phyloP scores from a whole-genome alignment of 2,797 vertebrate species.

The Etheostoma perlongum region DNA sequence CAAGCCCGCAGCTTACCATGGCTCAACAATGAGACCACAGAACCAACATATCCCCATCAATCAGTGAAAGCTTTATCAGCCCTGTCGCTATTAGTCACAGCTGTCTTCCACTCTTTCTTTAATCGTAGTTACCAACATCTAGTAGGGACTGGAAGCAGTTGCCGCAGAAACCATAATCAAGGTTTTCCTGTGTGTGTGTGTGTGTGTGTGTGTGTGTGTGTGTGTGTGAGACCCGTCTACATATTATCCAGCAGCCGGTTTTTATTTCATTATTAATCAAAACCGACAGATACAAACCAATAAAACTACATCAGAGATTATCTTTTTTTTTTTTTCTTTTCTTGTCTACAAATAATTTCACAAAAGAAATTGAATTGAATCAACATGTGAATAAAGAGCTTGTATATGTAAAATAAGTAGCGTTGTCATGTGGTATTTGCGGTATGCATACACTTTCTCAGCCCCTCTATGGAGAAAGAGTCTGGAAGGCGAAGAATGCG shows the following conservation, averaged over 20 bases:
- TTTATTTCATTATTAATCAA: neutral
- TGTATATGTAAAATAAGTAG: slow-evolving; percentile 11
- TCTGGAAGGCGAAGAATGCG: slow-evolving; percentile 16
- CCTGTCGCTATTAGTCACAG: slow-evolving; percentile 42
- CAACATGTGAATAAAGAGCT: neutral
- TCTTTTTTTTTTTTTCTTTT: neutral
- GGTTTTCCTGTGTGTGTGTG: neutral
- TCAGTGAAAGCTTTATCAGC: slow-evolving; percentile 59
- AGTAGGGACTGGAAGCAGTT: slow-evolving; percentile 6
- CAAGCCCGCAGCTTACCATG: slow-evolving; percentile 56
- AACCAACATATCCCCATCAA: slow-evolving; percentile 58
- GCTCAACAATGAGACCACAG: slow-evolving; percentile 65
- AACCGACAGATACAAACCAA: neutral
- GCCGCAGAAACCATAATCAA: slow-evolving; percentile 35
- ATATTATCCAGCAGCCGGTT: neutral
- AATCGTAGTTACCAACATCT: slow-evolving; percentile 21
- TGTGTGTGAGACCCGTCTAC: neutral
- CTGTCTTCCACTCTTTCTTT: slow-evolving; percentile 29
- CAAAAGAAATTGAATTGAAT: neutral
- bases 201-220: neutral
- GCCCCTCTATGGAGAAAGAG: slow-evolving; percentile 1
- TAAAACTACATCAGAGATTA: neutral
- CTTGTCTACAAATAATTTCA: neutral
- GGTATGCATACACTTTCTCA: slow-evolving; percentile 14
- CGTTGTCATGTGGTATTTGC: slow-evolving; percentile 55